These are phyloP conservation scores for Paratrypauchen microcephalus DNA, from an alignment of 2,797 vertebrate species.

Conservation along the genomic window DNA sequence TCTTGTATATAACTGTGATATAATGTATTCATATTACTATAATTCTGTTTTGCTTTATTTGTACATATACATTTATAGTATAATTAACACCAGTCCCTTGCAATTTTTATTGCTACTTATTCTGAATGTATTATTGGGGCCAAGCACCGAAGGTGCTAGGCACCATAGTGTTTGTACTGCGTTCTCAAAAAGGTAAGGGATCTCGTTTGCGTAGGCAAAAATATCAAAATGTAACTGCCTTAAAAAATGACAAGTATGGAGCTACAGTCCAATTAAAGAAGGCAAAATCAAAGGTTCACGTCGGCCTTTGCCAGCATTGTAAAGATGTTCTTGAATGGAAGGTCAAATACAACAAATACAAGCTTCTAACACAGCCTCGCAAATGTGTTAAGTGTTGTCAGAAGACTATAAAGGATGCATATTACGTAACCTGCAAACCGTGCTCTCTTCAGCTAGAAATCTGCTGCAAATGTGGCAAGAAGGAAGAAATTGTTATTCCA, in stretches of 20 bases:
- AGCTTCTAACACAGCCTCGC: constrained; percentile 84
- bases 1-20: too few relatives aligned
- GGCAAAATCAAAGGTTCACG: constrained; percentile 88
- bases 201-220: constrained; percentile 83
- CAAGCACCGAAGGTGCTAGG: too few relatives aligned
- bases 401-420: constrained; percentile 91
- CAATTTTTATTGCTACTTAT: too few relatives aligned
- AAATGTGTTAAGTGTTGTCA: constrained; percentile 96
- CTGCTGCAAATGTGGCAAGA: constrained; percentile 95
- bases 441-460: constrained; percentile 86
- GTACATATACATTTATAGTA: too few relatives aligned
- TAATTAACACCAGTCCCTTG: too few relatives aligned
- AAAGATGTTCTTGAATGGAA: constrained; percentile 94
- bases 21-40: too few relatives aligned
- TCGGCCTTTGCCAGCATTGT: constrained; percentile 89
- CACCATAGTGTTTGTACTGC: too few relatives aligned
- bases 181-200: constrained; percentile 85
- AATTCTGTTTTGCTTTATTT: too few relatives aligned
- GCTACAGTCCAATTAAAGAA: constrained; percentile 84
- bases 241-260: constrained; percentile 89
- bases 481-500: constrained; percentile 87
- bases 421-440: constrained; percentile 88
- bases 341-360: constrained; percentile 95
- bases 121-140: too few relatives aligned
- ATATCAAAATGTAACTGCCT: constrained; percentile 82